Evolutionary conservation across 2,888 invertebrate species (phyloP).

Genomic region (Apotomis betuletana): DNA sequence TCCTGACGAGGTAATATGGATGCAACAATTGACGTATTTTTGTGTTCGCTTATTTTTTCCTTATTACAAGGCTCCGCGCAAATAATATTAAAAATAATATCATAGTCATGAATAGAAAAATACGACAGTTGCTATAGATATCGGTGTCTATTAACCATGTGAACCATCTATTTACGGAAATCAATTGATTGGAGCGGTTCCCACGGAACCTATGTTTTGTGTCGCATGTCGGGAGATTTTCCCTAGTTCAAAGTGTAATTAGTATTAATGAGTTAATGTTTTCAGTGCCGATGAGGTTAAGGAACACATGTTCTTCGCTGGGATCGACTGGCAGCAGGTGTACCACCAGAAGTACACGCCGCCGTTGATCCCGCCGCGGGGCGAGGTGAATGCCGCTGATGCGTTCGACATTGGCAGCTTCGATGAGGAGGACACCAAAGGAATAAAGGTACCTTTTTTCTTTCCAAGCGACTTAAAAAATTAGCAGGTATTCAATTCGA

Average conservation of each 20-base stretch:
- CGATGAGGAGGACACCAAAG: slow-evolving; percentile 99
- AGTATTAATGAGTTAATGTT: slow-evolving; percentile 34
- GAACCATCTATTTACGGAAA: slow-evolving; percentile 9
- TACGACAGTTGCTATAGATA: slow-evolving; percentile 4
- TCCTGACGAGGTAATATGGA: slow-evolving; percentile 33
- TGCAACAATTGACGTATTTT: slow-evolving; percentile 35
- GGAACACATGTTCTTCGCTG: slow-evolving; percentile 98
- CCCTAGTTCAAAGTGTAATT: not conserved
- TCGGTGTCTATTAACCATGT: slow-evolving; percentile 13
- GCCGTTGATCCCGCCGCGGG: slow-evolving; percentile 98
- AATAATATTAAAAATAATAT: slow-evolving; percentile 18
- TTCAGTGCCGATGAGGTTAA: slow-evolving; percentile 97
- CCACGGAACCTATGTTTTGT: slow-evolving; percentile 28
- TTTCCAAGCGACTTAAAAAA: too few relatives aligned
- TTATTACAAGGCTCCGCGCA: slow-evolving; percentile 29
- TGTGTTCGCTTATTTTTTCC: slow-evolving; percentile 31
- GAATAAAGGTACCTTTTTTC: slow-evolving; percentile 89
- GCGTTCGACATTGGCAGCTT: slow-evolving; percentile 99
- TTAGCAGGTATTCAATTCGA: too few relatives aligned
- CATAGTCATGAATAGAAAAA: slow-evolving; percentile 11
- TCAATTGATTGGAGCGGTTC: slow-evolving; percentile 28
- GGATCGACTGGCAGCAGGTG: slow-evolving; percentile 99
- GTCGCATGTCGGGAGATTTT: slow-evolving; percentile 10
- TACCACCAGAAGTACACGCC: slow-evolving; percentile 99
- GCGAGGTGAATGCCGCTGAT: slow-evolving; percentile 99